Base-by-base conservation (phyloP, 1,140 invertebrate genomes). In the Saccostrea cuccullata region DNA sequence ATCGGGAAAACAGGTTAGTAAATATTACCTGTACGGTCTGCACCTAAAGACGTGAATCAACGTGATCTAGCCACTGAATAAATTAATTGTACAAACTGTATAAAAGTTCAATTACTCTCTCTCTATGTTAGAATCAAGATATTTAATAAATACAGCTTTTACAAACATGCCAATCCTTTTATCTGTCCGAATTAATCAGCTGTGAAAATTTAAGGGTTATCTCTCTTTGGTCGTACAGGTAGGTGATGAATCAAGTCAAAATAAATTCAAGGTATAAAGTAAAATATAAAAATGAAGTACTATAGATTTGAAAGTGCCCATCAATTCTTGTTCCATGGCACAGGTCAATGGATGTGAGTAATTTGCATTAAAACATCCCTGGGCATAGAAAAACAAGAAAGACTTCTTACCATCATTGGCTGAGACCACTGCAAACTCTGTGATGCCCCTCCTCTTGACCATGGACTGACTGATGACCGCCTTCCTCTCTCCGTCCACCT, bases 401-500 rank as follows among this genome's bases (percentile, higher is more conserved):
- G 23, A 11, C 23, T 26, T 77, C 70, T 77, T 77, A 77, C 70
- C 70, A 13, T 77, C 26, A 17, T 13, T 77, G 2, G 9, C 60
- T 23, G 12, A 17, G 5, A 77, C 70, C 13, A 15, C 30, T 26
- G 70, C 23, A 17, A 77, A 77, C 70, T 84, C 82, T 23, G 82
- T 84, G 55, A 84, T 84, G 40, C 36, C 84, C 17, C 55, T 60
- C 84, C 85, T 87, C 56, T 88, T 87, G 0, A 91, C 87, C 20
- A 87, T 91, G 40, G 89, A 86, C 87, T 89, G 85, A 4, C 86
- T 89, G 82, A 92, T 90, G 13, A 91, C 89, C 23, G 90, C 90
- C 83, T 90, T 89, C 64, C 92, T 88, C 83, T 92, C 86, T 56
- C 89, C 64, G 86, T 91, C 91, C 15, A 92, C 56, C 26, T 89